These are phyloP conservation scores for Sciurus carolinensis DNA, from an alignment of 2,797 vertebrate species.

Conservation along the genomic window DNA sequence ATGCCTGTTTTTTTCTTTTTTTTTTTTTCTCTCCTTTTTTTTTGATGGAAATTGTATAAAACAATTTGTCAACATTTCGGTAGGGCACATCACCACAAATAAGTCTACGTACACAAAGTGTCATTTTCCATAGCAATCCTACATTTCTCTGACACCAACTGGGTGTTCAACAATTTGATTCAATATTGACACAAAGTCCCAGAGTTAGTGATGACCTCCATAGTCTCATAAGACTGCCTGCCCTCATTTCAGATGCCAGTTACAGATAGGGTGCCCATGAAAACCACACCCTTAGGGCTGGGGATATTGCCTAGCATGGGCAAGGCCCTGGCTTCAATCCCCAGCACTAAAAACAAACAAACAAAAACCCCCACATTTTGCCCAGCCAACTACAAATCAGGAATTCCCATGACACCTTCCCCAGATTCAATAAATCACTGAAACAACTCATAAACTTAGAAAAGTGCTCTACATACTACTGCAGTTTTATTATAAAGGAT, in stretches of 20 bases:
- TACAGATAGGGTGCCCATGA: not conserved
- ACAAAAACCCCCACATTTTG: not conserved
- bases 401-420: not conserved
- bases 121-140: not conserved
- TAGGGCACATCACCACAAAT: not conserved
- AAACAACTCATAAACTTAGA: not conserved
- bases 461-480: not conserved
- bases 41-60: not conserved
- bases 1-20: no score
- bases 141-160: not conserved
- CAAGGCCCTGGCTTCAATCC: no score
- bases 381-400: not conserved
- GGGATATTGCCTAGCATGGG: not conserved
- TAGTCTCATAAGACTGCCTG: not conserved
- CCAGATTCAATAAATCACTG: not conserved
- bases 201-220: not conserved
- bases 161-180: not conserved
- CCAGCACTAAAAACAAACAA: no score
- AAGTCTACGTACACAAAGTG: not conserved
- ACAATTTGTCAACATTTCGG: constrained; percentile 22
- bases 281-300: no score
- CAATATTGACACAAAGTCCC: not conserved
- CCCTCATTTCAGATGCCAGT: not conserved
- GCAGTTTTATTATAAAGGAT: not conserved
- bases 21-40: not conserved